Conservation (phyloP, 2,113 vertebrate species). For the Narcine bancroftii region DNA sequence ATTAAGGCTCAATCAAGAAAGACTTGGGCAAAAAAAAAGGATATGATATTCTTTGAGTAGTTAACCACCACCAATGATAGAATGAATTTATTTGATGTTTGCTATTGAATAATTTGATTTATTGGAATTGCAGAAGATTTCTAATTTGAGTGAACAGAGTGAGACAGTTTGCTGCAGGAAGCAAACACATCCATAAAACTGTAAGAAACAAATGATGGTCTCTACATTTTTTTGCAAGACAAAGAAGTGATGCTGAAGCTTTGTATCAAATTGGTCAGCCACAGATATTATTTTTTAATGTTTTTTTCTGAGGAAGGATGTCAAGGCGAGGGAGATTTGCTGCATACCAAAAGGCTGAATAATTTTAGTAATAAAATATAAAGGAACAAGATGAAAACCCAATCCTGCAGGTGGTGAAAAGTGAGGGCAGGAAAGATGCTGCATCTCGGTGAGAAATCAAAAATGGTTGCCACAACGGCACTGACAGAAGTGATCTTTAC, state of each 20-base stretch:
- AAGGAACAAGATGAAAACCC: neutral
- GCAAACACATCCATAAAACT: neutral
- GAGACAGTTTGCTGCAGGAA: neutral
- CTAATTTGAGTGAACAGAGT: neutral
- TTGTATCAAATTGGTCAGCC: too few species aligned
- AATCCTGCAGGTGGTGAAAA: neutral
- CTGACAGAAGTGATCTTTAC: too few species aligned
- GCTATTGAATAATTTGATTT: neutral
- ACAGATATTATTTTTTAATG: neutral
- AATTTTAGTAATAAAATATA: neutral
- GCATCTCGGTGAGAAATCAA: too few species aligned
- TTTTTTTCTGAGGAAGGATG: neutral
- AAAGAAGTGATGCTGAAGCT: neutral
- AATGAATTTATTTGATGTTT: too few species aligned
- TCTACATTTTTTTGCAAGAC: neutral
- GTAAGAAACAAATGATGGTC: neutral
- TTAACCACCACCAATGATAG: neutral
- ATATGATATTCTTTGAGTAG: neutral
- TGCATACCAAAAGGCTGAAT: neutral
- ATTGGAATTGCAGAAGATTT: neutral
- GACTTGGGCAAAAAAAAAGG: too few species aligned
- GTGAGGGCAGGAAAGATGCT: too few species aligned
- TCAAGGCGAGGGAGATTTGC: neutral
- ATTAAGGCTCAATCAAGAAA: too few species aligned
- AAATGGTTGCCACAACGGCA: too few species aligned